phyloP scores from a whole-genome alignment of 1,140 invertebrate species.

The Scaptodrosophila lebanonensis region DNA sequence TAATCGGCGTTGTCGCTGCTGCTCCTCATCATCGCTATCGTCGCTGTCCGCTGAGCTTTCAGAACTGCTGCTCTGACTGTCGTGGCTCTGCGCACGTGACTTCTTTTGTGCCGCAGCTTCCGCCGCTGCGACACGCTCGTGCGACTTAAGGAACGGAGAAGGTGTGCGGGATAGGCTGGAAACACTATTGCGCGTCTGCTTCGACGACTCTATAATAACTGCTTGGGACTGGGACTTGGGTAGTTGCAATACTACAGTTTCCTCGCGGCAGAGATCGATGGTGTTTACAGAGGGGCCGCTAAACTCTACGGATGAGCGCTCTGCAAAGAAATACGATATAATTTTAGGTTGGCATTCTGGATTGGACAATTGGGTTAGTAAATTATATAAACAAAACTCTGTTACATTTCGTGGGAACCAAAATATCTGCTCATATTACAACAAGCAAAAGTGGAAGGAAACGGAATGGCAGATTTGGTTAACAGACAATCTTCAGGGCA shows the following conservation, averaged over 20 bases:
- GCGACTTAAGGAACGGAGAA: constrained; percentile 87
- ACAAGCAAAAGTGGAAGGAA: no score
- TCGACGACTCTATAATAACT: constrained; percentile 22
- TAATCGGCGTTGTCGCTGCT: constrained; percentile 17
- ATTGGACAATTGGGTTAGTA: no score
- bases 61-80: constrained; percentile 76
- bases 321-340: constrained; percentile 24
- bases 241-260: constrained; percentile 77
- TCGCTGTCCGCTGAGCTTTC: constrained; percentile 66
- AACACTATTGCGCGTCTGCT: constrained; percentile 33
- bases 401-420: no score
- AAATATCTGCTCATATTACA: no score
- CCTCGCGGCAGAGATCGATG: constrained; percentile 76
- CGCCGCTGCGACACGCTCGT: constrained; percentile 78
- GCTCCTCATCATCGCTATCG: constrained; percentile 61
- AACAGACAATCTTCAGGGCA: no score
- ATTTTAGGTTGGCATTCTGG: constrained; percentile 47
- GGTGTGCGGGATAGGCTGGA: constrained; percentile 86
- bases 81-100: constrained; percentile 77
- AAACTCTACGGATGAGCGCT: constrained; percentile 62
- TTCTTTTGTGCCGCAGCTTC: constrained; percentile 76
- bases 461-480: no score
- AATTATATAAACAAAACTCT: no score
- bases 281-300: constrained; percentile 61
- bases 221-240: constrained; percentile 52